These are phyloP conservation scores for Kryptopterus vitreolus DNA, from an alignment of 2,797 vertebrate species.

Conservation along the genomic window DNA sequence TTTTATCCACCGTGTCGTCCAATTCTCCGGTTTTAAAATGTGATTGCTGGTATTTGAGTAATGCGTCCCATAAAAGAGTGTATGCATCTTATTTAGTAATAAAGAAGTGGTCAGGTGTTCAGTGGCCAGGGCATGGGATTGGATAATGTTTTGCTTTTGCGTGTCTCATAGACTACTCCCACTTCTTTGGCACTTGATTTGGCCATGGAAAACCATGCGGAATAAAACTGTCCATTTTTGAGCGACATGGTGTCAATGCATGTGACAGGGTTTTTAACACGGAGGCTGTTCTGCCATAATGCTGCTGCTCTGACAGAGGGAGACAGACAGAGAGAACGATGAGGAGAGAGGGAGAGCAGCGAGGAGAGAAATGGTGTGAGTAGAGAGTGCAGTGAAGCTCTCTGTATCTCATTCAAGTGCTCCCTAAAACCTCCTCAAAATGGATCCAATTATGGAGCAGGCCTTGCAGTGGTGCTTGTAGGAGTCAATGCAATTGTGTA, in stretches of 20 bases:
- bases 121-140: not conserved
- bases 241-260: conserved; percentile 58
- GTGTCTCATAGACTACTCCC: conserved; percentile 7
- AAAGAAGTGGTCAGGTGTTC: not conserved
- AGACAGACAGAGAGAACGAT: conserved; percentile 52
- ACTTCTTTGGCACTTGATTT: conserved; percentile 4
- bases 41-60: too few species aligned
- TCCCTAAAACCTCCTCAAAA: conserved; percentile 69
- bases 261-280: conserved; percentile 65
- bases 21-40: too few species aligned
- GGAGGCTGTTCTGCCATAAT: conserved; percentile 58
- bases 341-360: conserved; percentile 41
- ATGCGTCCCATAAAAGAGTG: not conserved
- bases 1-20: too few species aligned
- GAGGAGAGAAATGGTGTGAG: conserved; percentile 7
- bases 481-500: conserved; percentile 73
- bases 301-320: conserved; percentile 56
- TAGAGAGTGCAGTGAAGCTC: conserved; percentile 56
- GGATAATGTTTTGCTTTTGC: not conserved
- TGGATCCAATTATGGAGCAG: conserved; percentile 70
- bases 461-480: conserved; percentile 65
- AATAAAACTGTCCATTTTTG: conserved; percentile 45
- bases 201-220: conserved; percentile 36
- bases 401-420: conserved; percentile 61
- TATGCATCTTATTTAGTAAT: not conserved